Base-by-base conservation (phyloP, 2,797 vertebrate species). In the Poeciliopsis turneri region DNA sequence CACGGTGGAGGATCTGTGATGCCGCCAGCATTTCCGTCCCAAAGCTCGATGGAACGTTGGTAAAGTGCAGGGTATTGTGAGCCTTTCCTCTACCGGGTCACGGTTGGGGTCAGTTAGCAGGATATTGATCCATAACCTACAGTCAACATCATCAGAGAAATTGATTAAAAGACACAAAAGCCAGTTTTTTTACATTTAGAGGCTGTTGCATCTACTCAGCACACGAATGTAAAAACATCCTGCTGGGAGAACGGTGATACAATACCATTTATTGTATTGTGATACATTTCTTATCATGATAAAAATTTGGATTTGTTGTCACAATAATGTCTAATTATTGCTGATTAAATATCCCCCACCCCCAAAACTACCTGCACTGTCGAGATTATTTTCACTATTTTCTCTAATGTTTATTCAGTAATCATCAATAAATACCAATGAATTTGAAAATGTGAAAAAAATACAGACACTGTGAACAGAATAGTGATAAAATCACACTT, bases 201-300 rank as follows among this genome's bases (percentile, higher is more conserved):
- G 3, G 53, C 68, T 75, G 72, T n/a, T 39, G 36, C 45, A 30
- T 76, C 16, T 46, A 69, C 45, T 36, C 28, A 45, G 23, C 64
- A 71, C n/a, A 55, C 72, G 1, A 61, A 55, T 72, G 16, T 55
- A 41, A 71, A 49, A 78, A 78, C 30, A 25, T n/a, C 30, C 43
- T 33, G 47, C 59, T 61, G 15, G 15, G 15, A 61, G 47, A 49
- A n/a, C 3, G 9, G 11, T n/a, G 23, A 25, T 55, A 55, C 2
- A 10, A n/a, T 25, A 23, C 18, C 18, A 51, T 23, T 51, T 51
- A 51, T 51, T 0, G 18, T 51, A 51, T 51, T 18, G 18, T 6
- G 18, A 49, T 49, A 20, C 16, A 49, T 49, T 49, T 51, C 49
- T 51, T 51, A 51, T 23, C 6, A 8, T 23, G 20, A 23, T 23